These are phyloP conservation scores for Macropis europaea DNA, from an alignment of 2,888 invertebrate genomes.

Conservation along the genomic window DNA sequence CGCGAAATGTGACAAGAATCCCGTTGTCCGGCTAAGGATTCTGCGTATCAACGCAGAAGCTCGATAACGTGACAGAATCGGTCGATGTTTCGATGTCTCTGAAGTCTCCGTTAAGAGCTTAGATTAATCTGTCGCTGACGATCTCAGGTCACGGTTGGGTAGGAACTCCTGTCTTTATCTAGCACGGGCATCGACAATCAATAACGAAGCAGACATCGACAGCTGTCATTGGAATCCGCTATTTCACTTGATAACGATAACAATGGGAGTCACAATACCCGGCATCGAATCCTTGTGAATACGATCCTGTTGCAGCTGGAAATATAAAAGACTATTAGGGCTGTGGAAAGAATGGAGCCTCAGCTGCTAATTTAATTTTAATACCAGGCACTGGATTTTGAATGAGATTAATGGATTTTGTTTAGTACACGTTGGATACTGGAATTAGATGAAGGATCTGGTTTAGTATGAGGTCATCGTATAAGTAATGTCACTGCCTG, in stretches of 20 bases:
- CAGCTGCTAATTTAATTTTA: conserved; percentile 20
- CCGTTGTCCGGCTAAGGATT: neutral
- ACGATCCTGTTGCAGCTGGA: conserved; percentile 8
- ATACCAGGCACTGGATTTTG: neutral
- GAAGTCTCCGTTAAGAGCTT: conserved; percentile 1
- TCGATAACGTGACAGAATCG: neutral
- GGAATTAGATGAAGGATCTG: no score
- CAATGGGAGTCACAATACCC: conserved; percentile 48
- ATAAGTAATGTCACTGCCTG: no score
- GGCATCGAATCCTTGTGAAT: conserved; percentile 20
- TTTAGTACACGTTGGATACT: neutral
- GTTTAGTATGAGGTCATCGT: no score
- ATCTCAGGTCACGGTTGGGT: conserved; percentile 34
- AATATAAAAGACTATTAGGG: conserved; percentile 31
- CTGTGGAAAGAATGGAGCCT: conserved; percentile 1
- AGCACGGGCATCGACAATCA: conserved; percentile 52
- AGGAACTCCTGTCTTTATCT: conserved; percentile 33
- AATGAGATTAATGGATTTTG: conserved; percentile 22
- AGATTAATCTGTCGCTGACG: conserved; percentile 46
- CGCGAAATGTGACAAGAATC: neutral
- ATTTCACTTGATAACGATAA: conserved; percentile 50
- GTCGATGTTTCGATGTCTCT: neutral
- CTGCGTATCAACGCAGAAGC: neutral
- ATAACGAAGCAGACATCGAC: conserved; percentile 52
- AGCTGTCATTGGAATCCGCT: conserved; percentile 49